Conservation (phyloP, 2,797 vertebrate species). For the Lagodon rhomboides region DNA sequence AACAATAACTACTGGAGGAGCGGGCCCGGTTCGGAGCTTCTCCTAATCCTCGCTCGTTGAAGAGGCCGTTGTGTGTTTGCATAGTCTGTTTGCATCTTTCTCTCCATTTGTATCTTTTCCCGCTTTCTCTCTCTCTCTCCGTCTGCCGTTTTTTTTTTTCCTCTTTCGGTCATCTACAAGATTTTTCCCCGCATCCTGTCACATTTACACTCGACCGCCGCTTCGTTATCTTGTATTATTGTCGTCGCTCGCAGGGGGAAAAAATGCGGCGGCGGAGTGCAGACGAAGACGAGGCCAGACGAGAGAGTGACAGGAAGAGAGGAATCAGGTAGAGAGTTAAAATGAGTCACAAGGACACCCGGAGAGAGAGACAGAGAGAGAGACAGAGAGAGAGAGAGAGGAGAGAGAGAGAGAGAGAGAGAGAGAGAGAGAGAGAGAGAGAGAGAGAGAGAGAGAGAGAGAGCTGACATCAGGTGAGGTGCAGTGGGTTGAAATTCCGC, state of each 20-base stretch:
- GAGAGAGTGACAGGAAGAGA: constrained; percentile 9
- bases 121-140: neutral
- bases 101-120: neutral
- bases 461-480: constrained; percentile 36
- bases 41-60: constrained; percentile 3
- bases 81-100: constrained; percentile 1
- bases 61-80: neutral
- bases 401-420: too few species aligned
- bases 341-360: constrained; percentile 47
- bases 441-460: neutral
- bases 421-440: too few species aligned
- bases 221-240: constrained; percentile 38
- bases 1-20: neutral
- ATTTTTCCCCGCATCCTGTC: neutral
- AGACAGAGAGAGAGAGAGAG: too few species aligned
- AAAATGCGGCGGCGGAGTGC: constrained; percentile 1
- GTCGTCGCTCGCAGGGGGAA: neutral
- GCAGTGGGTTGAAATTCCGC: constrained; percentile 36
- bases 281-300: constrained; percentile 15
- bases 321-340: constrained; percentile 34
- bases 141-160: neutral
- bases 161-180: neutral
- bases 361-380: neutral
- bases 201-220: constrained; percentile 8
- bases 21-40: neutral